These are phyloP conservation scores for Alethe castanea DNA, from an alignment of 2,113 vertebrate genomes.

Conservation along the genomic window DNA sequence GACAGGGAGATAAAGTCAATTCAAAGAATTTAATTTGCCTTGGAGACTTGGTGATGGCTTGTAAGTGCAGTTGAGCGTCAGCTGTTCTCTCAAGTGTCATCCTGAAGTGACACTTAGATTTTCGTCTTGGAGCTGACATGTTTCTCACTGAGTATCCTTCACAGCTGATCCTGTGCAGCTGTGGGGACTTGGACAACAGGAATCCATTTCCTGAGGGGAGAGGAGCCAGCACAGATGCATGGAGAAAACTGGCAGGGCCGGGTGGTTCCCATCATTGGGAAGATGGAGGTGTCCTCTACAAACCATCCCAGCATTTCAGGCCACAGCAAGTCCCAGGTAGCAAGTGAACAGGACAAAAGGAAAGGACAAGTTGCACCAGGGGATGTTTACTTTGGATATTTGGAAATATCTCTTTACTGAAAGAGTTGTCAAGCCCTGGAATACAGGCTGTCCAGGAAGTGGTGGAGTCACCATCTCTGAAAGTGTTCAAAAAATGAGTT, in stretches of 20 bases:
- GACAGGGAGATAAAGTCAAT: background rate
- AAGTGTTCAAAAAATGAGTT: background rate
- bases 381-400: background rate
- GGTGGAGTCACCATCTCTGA: background rate
- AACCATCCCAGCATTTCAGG: background rate
- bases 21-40: background rate
- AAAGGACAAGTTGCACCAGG: background rate
- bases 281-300: background rate
- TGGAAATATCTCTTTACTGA: background rate
- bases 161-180: background rate
- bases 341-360: background rate
- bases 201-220: background rate
- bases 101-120: background rate
- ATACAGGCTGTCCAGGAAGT: background rate
- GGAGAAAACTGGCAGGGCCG: background rate
- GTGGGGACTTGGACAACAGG: background rate
- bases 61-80: background rate
- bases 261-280: background rate
- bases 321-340: background rate
- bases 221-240: slow-evolving; percentile 5
- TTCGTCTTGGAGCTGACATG: background rate
- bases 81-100: background rate
- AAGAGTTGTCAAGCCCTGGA: background rate
- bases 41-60: background rate
- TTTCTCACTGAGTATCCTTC: background rate